phyloP scores from a whole-genome alignment of 2,797 vertebrate genomes.

The Cottoperca gobio region DNA sequence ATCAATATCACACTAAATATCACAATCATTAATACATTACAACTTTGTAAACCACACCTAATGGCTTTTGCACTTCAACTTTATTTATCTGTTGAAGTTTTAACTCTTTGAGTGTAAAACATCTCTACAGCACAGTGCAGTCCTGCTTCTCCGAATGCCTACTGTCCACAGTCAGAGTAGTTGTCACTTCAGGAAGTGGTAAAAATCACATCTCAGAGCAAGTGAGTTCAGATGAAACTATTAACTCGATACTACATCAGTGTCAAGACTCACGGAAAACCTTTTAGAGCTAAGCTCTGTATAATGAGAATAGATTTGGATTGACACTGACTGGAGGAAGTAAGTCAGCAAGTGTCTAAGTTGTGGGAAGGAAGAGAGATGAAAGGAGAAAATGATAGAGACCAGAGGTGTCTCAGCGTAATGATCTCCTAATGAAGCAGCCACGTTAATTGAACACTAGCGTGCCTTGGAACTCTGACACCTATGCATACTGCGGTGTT shows the following conservation, averaged over 20 bases:
- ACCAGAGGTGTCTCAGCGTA: slow-evolving; percentile 21
- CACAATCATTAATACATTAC: neutral
- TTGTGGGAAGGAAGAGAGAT: slow-evolving; percentile 17
- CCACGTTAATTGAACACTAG: slow-evolving; percentile 49
- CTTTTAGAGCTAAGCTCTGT: neutral
- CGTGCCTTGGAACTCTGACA: slow-evolving; percentile 36
- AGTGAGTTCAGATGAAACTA: neutral
- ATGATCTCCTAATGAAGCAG: slow-evolving; percentile 51
- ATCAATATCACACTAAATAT: neutral
- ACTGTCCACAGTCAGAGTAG: neutral
- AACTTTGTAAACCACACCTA: neutral
- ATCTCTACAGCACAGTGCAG: neutral
- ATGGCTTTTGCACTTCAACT: neutral
- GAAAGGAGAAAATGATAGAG: slow-evolving; percentile 18
- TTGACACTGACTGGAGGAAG: slow-evolving; percentile 16
- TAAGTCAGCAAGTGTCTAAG: slow-evolving; percentile 1
- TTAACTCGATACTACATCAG: neutral
- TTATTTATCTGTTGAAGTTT: neutral
- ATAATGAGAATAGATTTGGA: neutral
- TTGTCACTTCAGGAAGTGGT: neutral
- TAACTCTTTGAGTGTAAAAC: neutral
- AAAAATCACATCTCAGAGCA: neutral
- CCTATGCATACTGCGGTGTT: slow-evolving; percentile 11
- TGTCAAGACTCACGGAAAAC: slow-evolving; percentile 6
- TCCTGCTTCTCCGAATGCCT: neutral